Conservation (phyloP, 2,888 invertebrate genomes). For the Epinotia brunnichana region DNA sequence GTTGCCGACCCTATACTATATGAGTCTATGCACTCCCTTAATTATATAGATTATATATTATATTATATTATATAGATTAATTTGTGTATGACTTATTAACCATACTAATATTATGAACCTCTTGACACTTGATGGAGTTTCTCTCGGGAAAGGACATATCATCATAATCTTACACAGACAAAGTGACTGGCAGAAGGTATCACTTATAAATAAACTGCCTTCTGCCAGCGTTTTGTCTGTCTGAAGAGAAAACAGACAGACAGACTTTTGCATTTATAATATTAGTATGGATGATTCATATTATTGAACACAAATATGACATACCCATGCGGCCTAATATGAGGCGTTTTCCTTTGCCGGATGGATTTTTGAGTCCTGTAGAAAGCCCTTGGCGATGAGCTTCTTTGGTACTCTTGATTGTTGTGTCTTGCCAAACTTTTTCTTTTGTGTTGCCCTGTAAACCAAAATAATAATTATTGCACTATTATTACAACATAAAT, state of each 20-base stretch:
- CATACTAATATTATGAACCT: no score
- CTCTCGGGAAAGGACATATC: no score
- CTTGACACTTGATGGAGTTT: no score
- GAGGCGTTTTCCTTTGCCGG: slow-evolving; percentile 24
- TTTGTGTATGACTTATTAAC: no score
- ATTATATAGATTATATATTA: not conserved
- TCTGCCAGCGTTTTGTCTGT: slow-evolving; percentile 4
- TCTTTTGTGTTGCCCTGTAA: slow-evolving; percentile 10
- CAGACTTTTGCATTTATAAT: no score
- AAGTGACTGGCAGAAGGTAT: not conserved
- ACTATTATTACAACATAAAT: not conserved
- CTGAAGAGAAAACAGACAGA: no score
- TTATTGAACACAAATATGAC: slow-evolving; percentile 4
- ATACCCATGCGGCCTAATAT: slow-evolving; percentile 21
- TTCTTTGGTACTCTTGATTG: slow-evolving; percentile 13
- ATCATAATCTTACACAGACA: not conserved
- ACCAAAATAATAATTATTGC: not conserved
- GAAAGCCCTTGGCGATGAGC: slow-evolving; percentile 20
- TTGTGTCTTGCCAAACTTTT: slow-evolving; percentile 14
- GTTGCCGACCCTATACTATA: no score
- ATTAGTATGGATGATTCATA: not conserved
- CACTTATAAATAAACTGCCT: not conserved
- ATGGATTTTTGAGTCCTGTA: slow-evolving; percentile 21
- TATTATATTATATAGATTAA: no score
- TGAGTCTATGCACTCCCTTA: no score